A percentile compares a stretch with the other conserved stretches of the same genome.
Evolutionary conservation across 1,140 invertebrate species (phyloP).

Genomic region (Hylaeus anthracinus): DNA sequence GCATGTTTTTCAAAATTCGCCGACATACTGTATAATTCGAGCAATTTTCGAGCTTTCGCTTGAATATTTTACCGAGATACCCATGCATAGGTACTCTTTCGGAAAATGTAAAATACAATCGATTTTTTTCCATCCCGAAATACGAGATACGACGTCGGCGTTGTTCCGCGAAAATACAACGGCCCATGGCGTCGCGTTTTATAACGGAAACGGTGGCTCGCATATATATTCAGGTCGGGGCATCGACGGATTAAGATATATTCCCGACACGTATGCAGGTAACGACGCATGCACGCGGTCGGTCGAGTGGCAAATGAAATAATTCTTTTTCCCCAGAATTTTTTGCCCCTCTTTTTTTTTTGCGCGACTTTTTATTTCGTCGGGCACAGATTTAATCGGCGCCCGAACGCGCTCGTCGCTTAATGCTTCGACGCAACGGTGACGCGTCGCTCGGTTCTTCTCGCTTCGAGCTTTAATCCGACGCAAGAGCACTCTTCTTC

Average conservation of each 20-base stretch:
- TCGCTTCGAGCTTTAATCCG: conserved; percentile 23
- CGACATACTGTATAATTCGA: too few species aligned
- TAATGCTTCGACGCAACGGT: not conserved
- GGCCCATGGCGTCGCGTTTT: conserved; percentile 18
- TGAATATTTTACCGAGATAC: too few species aligned
- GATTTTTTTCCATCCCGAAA: too few species aligned
- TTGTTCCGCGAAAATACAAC: conserved; percentile 16
- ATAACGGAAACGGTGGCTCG: conserved; percentile 31
- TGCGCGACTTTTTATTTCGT: too few species aligned
- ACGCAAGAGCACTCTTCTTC: not conserved
- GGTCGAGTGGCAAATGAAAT: conserved; percentile 26
- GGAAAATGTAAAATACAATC: too few species aligned
- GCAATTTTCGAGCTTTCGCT: too few species aligned
- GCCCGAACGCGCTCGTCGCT: not conserved
- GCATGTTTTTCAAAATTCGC: too few species aligned
- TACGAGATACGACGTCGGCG: not conserved
- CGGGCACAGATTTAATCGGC: conserved; percentile 16
- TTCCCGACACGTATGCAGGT: conserved; percentile 48
- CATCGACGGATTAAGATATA: conserved; percentile 48
- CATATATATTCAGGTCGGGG: conserved; percentile 41
- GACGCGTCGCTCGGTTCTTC: not conserved
- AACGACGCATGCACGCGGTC: conserved; percentile 39
- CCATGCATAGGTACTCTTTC: too few species aligned
- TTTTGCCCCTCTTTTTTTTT: not conserved
- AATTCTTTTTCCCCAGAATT: not conserved